Conservation (phyloP, 1,140 invertebrate genomes). For the Campoletis sonorensis region DNA sequence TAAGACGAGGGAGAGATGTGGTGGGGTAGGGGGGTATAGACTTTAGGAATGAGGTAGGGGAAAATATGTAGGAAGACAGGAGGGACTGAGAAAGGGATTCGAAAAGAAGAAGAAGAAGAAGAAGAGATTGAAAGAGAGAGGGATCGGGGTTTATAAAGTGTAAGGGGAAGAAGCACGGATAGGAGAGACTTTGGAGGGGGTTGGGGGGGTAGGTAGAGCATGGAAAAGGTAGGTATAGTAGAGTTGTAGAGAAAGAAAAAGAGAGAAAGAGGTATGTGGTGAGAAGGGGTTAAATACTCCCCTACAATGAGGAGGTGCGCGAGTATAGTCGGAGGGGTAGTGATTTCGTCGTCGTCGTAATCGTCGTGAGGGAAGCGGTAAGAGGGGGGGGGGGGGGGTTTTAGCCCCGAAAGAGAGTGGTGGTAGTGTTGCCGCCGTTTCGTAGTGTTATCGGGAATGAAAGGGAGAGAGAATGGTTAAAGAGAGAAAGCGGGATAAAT, state of each 20-base stretch:
- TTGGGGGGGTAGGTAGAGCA: neutral
- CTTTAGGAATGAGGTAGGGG: constrained; percentile 26
- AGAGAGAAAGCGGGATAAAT: constrained; percentile 26
- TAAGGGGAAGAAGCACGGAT: neutral
- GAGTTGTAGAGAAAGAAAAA: neutral
- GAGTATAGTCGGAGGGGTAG: neutral
- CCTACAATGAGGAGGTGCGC: constrained; percentile 16
- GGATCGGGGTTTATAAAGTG: neutral
- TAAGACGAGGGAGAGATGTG: constrained; percentile 64
- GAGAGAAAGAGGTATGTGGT: neutral
- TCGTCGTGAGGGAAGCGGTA: constrained; percentile 45
- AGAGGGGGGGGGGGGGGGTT: constrained; percentile 54
- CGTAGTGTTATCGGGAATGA: constrained; percentile 37
- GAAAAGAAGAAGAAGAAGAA: no score
- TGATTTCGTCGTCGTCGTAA: constrained; percentile 37
- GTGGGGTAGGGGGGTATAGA: no score
- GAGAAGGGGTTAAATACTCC: constrained; percentile 44
- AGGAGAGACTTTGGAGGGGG: neutral
- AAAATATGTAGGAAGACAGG: neutral
- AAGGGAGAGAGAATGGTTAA: constrained; percentile 47
- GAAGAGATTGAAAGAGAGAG: neutral
- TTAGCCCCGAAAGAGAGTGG: constrained; percentile 51
- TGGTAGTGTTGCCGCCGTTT: constrained; percentile 53
- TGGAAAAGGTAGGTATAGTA: constrained; percentile 19
- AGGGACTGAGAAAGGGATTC: neutral